Conservation (phyloP, 1,140 invertebrate genomes). For the Archegozetes longisetosus region DNA sequence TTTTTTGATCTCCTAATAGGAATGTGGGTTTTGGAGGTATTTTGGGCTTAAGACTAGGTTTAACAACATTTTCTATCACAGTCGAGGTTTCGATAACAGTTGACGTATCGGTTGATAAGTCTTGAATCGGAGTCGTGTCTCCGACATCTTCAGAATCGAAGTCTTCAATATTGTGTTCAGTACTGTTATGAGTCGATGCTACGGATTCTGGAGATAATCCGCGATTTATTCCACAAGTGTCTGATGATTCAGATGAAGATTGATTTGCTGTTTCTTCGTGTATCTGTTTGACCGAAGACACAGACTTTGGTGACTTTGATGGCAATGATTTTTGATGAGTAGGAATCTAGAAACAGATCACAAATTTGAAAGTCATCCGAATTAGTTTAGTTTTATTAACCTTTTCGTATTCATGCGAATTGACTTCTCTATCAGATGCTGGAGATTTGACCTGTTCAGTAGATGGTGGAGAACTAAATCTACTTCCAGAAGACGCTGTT, state of each 20-base stretch:
- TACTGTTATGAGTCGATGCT: background rate
- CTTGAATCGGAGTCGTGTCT: constrained; percentile 4
- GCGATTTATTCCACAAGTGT: background rate
- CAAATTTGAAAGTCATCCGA: no score
- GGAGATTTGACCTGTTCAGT: background rate
- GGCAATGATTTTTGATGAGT: no score
- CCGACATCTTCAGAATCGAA: background rate
- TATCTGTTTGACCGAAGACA: no score
- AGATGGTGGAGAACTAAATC: background rate
- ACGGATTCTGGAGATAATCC: background rate
- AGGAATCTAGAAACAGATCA: no score
- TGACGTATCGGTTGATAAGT: constrained; percentile 7
- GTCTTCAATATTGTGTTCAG: background rate
- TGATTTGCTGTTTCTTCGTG: background rate
- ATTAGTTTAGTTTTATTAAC: no score
- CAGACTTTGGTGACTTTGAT: no score
- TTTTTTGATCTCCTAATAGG: background rate
- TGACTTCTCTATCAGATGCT: background rate
- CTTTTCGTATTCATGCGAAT: no score
- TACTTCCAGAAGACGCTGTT: background rate
- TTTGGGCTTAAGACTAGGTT: background rate
- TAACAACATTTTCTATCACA: constrained; percentile 1
- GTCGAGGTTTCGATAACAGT: background rate
- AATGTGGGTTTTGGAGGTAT: background rate
- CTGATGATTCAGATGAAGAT: no score